Percentiles rank a stretch among this genome's conserved stretches.
phyloP scores from a whole-genome alignment of 2,797 vertebrate genomes.

The Neosilurus mollespiculum region DNA sequence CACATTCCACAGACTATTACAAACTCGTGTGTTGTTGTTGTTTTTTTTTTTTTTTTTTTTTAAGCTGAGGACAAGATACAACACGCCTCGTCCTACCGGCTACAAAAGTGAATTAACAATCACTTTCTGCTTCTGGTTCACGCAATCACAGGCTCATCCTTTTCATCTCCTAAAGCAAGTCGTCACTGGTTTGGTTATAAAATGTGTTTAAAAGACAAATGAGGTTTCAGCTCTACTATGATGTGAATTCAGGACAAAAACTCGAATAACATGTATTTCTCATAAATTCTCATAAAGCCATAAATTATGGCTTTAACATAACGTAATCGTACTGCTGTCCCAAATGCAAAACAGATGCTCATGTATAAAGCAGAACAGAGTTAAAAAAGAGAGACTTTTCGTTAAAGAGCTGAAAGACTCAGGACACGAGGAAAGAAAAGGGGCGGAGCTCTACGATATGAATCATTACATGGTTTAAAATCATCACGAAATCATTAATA shows the following conservation, averaged over 20 bases:
- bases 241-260: conserved; percentile 6
- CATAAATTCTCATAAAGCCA: no score
- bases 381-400: not conserved
- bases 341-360: not conserved
- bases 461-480: not conserved
- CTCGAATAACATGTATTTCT: not conserved
- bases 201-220: conserved; percentile 26
- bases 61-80: conserved; percentile 7
- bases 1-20: conserved; percentile 17
- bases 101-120: conserved; percentile 20
- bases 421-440: not conserved
- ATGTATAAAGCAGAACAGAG: no score
- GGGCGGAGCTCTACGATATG: not conserved
- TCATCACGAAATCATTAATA: not conserved
- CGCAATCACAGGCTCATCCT: conserved; percentile 1
- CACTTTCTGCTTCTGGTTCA: conserved; percentile 9
- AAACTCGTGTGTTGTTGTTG: not conserved
- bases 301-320: not conserved
- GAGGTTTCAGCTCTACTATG: not conserved
- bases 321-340: not conserved
- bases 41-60: conserved; percentile 5
- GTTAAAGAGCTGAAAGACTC: not conserved
- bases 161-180: conserved; percentile 30
- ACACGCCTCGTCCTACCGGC: conserved; percentile 20
- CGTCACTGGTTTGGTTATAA: conserved; percentile 33